Evolutionary conservation across 1,140 invertebrate genomes (phyloP), one percentile per base, ranked within the genome.

Genomic region (Eueides isabella): DNA sequence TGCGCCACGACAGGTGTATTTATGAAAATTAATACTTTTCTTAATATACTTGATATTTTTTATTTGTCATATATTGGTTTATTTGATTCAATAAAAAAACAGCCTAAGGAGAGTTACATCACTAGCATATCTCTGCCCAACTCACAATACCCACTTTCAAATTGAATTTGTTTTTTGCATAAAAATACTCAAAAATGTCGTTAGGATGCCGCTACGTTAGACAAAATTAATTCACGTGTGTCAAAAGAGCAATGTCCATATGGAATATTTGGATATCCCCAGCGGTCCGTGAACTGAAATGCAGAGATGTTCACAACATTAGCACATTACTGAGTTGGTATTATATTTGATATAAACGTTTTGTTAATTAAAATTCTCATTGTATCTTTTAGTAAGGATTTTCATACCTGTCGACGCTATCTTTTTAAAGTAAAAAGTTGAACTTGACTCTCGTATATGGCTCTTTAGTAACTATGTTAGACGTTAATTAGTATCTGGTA

Each of bases 291-390:
- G 48, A 55, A 79, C 80, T 71, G 80, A 72, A 80, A 74, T 84
- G 82, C 67, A 33, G 38, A 80, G 82, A 75, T 83, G 84, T 86
- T 87, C 79, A 75, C 76, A 81, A 83, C 78, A 83, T 83, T 85
- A 75, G 71, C 67, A 74, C 61, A 74, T 44, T 69, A 68, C 75
- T 61, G 44, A 70, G 66, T 76, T 69, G 71, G 30, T 38, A 61
- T 72, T 69, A 61, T 61, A 72, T 76, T 76, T 44, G 67, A 65
- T 35, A 73, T 69, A 65, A 74, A 74, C 64, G 67, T 69, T 74
- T 69, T 67, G 69, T 48, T 70, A 65, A 74, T 69, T 74, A 69
- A 74, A 74, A 65, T 30, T 30, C 35, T 38, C 12, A 12, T 38
- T 38, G 11, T 38, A 9, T 26, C 11, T 55, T 26, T 23, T 55